Conservation (phyloP, 2,888 invertebrate genomes). For the Zele albiditarsus region DNA sequence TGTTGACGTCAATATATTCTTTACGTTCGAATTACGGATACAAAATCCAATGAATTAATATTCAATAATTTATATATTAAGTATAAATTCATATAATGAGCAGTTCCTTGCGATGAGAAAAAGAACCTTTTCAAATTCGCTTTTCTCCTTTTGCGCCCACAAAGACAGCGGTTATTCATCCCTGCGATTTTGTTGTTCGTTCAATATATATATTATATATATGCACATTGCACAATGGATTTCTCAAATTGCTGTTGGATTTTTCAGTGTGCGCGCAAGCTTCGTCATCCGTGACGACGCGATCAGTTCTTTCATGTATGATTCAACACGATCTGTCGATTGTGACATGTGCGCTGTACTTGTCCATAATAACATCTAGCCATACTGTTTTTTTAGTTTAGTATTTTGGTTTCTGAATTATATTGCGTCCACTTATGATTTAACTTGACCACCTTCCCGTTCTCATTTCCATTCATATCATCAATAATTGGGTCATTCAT, state of each 20-base stretch:
- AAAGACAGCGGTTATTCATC: neutral
- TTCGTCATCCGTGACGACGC: slow-evolving; percentile 43
- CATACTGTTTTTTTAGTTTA: neutral
- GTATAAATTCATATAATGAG: no score
- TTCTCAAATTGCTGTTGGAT: slow-evolving; percentile 56
- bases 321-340: slow-evolving; percentile 26
- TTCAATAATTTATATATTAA: neutral
- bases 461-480: no score
- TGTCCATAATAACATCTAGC: neutral
- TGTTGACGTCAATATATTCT: neutral
- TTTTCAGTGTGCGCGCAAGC: slow-evolving; percentile 40
- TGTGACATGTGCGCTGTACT: slow-evolving; percentile 29
- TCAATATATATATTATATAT: slow-evolving; percentile 58
- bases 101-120: no score
- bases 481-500: no score
- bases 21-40: slow-evolving; percentile 1
- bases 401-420: neutral
- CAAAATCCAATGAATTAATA: neutral
- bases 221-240: slow-evolving; percentile 58
- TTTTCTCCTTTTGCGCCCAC: neutral
- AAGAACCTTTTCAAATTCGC: neutral
- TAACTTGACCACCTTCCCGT: no score
- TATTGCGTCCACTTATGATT: no score
- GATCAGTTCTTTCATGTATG: slow-evolving; percentile 30
- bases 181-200: neutral